A percentile compares a stretch with the other conserved stretches of the same genome.
Conservation (phyloP, 2,113 vertebrate species). For the Rhynchomys soricoides region DNA sequence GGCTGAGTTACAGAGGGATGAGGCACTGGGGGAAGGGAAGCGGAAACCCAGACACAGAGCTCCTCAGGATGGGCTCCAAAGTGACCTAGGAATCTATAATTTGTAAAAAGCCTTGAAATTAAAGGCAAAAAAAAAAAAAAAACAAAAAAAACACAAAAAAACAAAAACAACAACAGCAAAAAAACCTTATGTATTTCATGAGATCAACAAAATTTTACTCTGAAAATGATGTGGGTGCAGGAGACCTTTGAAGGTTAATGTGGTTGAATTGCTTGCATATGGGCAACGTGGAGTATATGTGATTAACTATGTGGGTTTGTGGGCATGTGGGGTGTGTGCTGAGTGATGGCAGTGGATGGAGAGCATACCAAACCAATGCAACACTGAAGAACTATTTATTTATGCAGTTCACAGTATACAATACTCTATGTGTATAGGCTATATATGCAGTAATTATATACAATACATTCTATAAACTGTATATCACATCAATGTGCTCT, state of each 20-base stretch:
- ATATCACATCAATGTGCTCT: not conserved
- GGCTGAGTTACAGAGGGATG: not conserved
- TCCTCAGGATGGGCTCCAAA: not conserved
- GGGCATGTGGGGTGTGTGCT: not conserved
- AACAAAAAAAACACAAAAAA: no score
- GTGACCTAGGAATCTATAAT: not conserved
- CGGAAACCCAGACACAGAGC: not conserved
- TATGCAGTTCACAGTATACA: not conserved
- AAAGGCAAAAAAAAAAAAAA: not conserved
- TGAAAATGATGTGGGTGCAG: not conserved
- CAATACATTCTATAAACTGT: not conserved
- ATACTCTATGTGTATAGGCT: not conserved
- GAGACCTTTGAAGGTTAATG: not conserved
- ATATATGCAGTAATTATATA: not conserved
- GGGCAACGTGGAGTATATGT: not conserved
- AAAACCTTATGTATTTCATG: not conserved
- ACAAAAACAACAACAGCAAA: no score
- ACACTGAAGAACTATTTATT: not conserved
- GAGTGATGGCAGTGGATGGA: not conserved
- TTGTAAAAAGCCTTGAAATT: not conserved
- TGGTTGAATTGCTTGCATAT: slow-evolving; percentile 5
- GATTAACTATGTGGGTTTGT: not conserved
- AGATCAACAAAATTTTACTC: not conserved
- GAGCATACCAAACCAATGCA: not conserved
- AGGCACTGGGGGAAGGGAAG: not conserved